phyloP scores from a whole-genome alignment of 92 coral and sea anemone species.

The Paramuricea clavata region DNA sequence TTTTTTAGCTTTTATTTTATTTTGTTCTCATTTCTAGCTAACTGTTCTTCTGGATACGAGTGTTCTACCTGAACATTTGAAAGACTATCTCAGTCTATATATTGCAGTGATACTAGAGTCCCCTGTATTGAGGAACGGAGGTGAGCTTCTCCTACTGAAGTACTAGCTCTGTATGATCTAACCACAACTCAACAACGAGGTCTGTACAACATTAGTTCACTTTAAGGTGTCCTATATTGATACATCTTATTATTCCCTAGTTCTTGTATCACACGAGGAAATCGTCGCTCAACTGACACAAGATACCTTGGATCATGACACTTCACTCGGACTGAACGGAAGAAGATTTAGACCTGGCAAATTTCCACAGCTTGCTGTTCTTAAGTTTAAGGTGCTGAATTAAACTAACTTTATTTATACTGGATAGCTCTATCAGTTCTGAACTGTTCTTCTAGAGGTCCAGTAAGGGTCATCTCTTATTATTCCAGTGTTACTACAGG shows the following conservation, averaged over 20 bases:
- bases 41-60: constrained; percentile 83
- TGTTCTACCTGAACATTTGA: constrained; percentile 80
- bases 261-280: constrained; percentile 81
- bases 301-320: constrained; percentile 79
- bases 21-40: constrained; percentile 52
- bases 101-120: constrained; percentile 91
- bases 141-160: constrained; percentile 40
- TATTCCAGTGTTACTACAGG: background rate
- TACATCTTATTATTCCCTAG: constrained; percentile 52
- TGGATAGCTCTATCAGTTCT: background rate
- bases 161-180: background rate
- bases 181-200: background rate
- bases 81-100: constrained; percentile 85
- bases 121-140: constrained; percentile 80
- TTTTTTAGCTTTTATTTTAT: background rate
- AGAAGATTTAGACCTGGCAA: constrained; percentile 80
- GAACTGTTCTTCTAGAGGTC: background rate
- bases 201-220: no score
- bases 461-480: no score
- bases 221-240: no score
- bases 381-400: constrained; percentile 87
- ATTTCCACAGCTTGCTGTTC: constrained; percentile 82
- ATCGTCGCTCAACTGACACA: constrained; percentile 89
- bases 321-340: constrained; percentile 81
- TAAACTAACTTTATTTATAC: background rate